Conservation (phyloP, 1,140 invertebrate genomes). For the Goniozus legneri region DNA sequence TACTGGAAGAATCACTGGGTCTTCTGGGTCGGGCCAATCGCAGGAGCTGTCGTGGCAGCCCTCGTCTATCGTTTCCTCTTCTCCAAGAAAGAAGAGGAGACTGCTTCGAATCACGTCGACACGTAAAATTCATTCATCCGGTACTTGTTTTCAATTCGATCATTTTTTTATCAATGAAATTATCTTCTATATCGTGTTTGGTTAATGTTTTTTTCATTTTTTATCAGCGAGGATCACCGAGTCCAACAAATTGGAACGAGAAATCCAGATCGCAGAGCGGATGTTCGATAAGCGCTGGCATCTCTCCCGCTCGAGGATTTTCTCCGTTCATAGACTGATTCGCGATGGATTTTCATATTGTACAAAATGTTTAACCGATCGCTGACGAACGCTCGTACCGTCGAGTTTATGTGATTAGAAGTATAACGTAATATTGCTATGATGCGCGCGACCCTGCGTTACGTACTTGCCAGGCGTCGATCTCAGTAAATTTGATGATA, state of each 20-base stretch:
- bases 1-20: slow-evolving; percentile 73
- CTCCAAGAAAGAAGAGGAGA: slow-evolving; percentile 8
- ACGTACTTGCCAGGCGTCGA: no score
- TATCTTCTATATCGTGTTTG: background rate
- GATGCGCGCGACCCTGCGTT: no score
- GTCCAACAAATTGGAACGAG: slow-evolving; percentile 18
- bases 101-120: background rate
- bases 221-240: slow-evolving; percentile 16
- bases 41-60: slow-evolving; percentile 26
- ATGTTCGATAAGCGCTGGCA: no score
- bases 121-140: slow-evolving; percentile 8
- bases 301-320: no score
- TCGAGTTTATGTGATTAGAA: no score
- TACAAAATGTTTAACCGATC: no score
- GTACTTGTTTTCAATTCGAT: background rate
- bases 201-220: background rate
- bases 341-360: no score
- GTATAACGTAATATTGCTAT: no score
- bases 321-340: no score
- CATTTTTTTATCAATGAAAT: background rate
- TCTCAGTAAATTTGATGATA: no score
- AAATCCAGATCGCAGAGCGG: slow-evolving; percentile 22
- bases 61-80: slow-evolving; percentile 35
- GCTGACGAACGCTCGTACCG: no score
- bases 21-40: slow-evolving; percentile 44